Base-by-base conservation (phyloP, 2,888 invertebrate genomes). In the Nomada flava region DNA sequence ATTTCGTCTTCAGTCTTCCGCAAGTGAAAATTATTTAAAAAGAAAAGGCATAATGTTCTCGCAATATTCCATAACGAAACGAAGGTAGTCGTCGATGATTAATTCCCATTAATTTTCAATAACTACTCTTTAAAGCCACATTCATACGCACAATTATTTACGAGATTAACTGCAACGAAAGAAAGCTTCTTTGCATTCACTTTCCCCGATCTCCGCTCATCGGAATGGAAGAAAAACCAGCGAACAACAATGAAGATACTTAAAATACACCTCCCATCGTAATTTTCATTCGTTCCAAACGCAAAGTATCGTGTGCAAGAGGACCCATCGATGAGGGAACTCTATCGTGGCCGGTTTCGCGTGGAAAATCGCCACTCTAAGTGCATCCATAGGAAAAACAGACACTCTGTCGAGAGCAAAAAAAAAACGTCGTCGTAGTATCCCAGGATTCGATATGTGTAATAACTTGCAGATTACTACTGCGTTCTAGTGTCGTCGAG, bases 381-480 rank as follows among this genome's bases (percentile, higher is more conserved):
- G 65, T 67, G 53, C 62, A 53, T 57, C 57, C 59, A 29, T 70
- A 74, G 60, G 44, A 11, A 7, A 50, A 63, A 20, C 36, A 10
- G 50, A 50, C 53, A 62, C 76, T 76, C 26, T 63, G 26, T 67
- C 67, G 59, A 73, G 18, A n/a, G 20, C 2, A 53, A 20, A 53
- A 52, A 52, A n/a, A 20, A 69, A 77, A 70, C 57, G 42, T 73
- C 68, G 65, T 67, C 62, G 69, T 60, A 59, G 82, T 62, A 62
- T 77, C 76, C 75, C 71, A 57, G 76, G 76, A n/a, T 65, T 70
- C 76, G 82, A 73, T 73, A 44, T 76, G 72, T 73, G 72, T 69
- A 73, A 76, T 62, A 70, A 67, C 59, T 68, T 60, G 62, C 73
- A 63, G 52, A 69, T 72, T 62, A 70, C 50, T 63, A 53, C 67